Conservation (phyloP, 2,888 invertebrate genomes). For the Dicyrtomina minuta region DNA sequence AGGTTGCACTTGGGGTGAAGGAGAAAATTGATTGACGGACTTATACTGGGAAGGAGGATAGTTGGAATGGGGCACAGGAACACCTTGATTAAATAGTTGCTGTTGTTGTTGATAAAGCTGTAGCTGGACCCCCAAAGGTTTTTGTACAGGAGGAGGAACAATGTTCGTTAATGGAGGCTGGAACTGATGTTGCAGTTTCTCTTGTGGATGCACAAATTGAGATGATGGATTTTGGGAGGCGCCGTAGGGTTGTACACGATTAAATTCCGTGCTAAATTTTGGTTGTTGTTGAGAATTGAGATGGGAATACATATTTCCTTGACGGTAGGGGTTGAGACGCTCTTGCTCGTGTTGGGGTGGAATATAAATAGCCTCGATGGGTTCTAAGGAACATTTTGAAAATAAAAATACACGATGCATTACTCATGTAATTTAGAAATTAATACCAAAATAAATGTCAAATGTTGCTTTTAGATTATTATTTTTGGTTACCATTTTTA, state of each 20-base stretch:
- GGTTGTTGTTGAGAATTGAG: background rate
- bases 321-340: too few species aligned
- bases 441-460: too few species aligned
- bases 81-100: background rate
- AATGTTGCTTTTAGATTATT: too few species aligned
- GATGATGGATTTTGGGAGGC: background rate
- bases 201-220: background rate
- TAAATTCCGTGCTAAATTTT: background rate
- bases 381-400: background rate
- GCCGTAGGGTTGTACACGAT: background rate
- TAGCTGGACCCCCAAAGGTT: background rate
- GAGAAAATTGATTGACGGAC: background rate
- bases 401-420: background rate
- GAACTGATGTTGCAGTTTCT: background rate
- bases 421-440: too few species aligned
- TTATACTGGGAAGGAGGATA: background rate
- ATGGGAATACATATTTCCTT: background rate
- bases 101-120: too few species aligned
- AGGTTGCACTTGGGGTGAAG: background rate
- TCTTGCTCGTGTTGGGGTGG: background rate
- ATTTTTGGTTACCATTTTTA: too few species aligned
- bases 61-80: background rate
- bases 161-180: background rate
- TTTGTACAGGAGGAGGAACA: background rate
- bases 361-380: constrained; percentile 8